These are phyloP conservation scores for Ascidia mentula DNA, from an alignment of 23 tunicate genomes.

Conservation along the genomic window DNA sequence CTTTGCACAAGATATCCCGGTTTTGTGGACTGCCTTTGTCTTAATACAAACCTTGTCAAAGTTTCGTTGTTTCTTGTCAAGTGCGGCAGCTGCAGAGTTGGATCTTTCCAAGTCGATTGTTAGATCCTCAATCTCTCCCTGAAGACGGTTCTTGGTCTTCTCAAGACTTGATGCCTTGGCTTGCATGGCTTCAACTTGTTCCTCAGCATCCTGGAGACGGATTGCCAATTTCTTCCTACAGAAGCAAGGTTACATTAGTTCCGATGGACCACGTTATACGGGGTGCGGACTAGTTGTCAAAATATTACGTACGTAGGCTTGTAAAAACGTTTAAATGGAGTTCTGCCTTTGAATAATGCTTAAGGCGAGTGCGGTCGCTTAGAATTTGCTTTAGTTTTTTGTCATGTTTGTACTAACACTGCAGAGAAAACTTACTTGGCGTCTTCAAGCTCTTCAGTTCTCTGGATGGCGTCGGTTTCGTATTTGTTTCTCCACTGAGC, in stretches of 20 bases:
- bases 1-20: too few species aligned
- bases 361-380: too few species aligned
- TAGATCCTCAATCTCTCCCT: constrained; percentile 91
- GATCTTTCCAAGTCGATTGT: constrained; percentile 87
- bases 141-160: constrained; percentile 92
- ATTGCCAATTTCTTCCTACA: constrained; percentile 21
- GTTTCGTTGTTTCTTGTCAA: constrained; percentile 83
- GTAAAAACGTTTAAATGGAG: too few species aligned
- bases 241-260: too few species aligned
- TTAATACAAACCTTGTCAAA: background rate
- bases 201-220: constrained; percentile 32
- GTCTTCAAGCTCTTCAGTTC: constrained; percentile 69
- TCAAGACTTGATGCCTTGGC: constrained; percentile 93
- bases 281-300: too few species aligned
- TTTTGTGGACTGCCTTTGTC: too few species aligned
- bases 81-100: constrained; percentile 87
- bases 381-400: too few species aligned
- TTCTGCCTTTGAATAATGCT: too few species aligned
- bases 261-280: too few species aligned
- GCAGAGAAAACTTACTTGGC: constrained; percentile 63
- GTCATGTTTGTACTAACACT: too few species aligned
- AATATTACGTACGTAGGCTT: too few species aligned
- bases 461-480: constrained; percentile 92
- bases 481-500: constrained; percentile 93
- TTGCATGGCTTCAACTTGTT: constrained; percentile 73